Conservation (phyloP, 1,140 invertebrate genomes). For the Melitaea cinxia region DNA sequence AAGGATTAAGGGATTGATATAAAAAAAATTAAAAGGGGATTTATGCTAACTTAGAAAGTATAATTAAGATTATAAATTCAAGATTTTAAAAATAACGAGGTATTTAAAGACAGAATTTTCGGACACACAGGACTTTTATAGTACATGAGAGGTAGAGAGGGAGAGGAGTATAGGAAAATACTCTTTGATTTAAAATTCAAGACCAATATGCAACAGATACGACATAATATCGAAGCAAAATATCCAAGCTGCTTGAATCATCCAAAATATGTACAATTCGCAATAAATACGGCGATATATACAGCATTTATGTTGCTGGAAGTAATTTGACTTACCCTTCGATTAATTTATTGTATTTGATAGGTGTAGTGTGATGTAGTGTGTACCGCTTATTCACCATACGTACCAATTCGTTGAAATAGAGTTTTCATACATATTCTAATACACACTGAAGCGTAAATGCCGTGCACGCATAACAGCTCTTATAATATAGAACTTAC, state of each 20-base stretch:
- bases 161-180: too few species aligned
- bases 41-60: not conserved
- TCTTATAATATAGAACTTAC: conserved; percentile 57
- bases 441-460: conserved; percentile 38
- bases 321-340: conserved; percentile 33
- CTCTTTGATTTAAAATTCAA: conserved; percentile 3
- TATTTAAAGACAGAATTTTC: not conserved
- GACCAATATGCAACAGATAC: not conserved
- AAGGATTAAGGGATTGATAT: not conserved
- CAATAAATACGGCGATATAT: conserved; percentile 30
- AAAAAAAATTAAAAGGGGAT: too few species aligned
- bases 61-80: not conserved
- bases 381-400: too few species aligned
- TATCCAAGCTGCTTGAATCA: conserved; percentile 7
- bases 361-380: conserved; percentile 21
- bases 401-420: conserved; percentile 11
- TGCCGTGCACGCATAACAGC: conserved; percentile 46
- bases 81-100: not conserved
- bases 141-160: not conserved
- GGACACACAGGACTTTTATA: not conserved
- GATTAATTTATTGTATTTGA: conserved; percentile 4
- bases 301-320: conserved; percentile 38
- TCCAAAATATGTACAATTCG: conserved; percentile 22
- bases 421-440: conserved; percentile 6
- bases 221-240: conserved; percentile 6